Base-by-base conservation (phyloP, 2,888 invertebrate species). In the Tetanocera ferruginea region DNA sequence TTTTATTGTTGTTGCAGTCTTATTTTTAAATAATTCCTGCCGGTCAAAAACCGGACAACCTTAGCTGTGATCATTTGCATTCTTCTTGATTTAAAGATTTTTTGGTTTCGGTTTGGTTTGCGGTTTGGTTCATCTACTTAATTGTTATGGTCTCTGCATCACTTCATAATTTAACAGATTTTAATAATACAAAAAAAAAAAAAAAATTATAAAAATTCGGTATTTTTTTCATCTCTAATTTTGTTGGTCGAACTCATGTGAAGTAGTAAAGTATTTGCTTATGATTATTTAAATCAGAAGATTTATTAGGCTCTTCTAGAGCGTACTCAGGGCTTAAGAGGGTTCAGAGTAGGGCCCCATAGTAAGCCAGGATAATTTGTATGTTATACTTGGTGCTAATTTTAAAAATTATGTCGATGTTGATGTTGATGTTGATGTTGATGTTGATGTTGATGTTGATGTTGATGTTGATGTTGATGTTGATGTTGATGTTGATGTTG, bases 241-340 rank as follows among this genome's bases (percentile, higher is more conserved):
- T 62, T 62, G 1, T 8, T 14, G 25, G 6, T 64, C 64, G n/a
- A 14, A 31, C 25, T 62, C 11, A 11, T 28, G 11, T 9, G n/a
- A n/a, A n/a, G 34, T 55, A 19, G 55, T 55, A 6, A 43, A 11
- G 43, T 43, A 11, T 43, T 11, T 43, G 43, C 11, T 43, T 11
- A 11, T 43, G n/a, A 64, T 64, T 64, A 31, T 64, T 64, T 34
- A 34, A 64, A 64, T 64, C 31, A 31, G 25, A 64, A 31, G 64
- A 64, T 64, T 64, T 64, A 64, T 64, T 64, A 31, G 28, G n/a
- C 9, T 28, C n/a, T 28, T 43, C 8, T 11, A 14, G 14, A 14
- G 43, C 11, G 43, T 43, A 6, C 43, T 6, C 43, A 43, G 43
- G 43, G 43, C 43, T 11, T 4, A 2, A 43, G 11, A 43, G 43